Evolutionary conservation across 2,888 invertebrate genomes (phyloP).

Genomic region (Nomada lathburiana): DNA sequence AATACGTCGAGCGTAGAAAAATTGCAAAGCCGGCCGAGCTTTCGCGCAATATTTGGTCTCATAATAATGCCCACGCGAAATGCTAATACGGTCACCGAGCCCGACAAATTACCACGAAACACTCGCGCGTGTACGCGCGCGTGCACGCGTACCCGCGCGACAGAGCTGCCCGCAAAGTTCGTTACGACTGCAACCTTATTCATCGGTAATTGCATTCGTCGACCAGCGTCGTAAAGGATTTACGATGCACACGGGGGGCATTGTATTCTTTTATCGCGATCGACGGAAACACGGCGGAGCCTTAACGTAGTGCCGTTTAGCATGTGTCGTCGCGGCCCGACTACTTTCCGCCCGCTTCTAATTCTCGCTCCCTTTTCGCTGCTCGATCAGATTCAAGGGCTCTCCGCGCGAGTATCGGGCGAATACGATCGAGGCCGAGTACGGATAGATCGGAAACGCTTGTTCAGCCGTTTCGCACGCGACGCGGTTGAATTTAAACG

Average conservation of each 20-base stretch:
- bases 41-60: too few relatives aligned
- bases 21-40: too few relatives aligned
- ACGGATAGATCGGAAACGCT: slow-evolving; percentile 8
- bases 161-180: slow-evolving; percentile 4
- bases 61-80: too few relatives aligned
- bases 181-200: slow-evolving; percentile 13
- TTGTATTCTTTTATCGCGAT: slow-evolving; percentile 29
- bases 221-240: slow-evolving; percentile 4
- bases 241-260: slow-evolving; percentile 20
- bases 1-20: too few relatives aligned
- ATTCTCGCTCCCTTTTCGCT: neutral
- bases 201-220: slow-evolving; percentile 26
- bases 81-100: too few relatives aligned
- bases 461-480: neutral
- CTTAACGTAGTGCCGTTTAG: slow-evolving; percentile 23
- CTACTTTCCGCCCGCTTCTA: neutral
- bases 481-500: slow-evolving; percentile 19
- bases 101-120: neutral
- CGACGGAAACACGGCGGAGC: slow-evolving; percentile 20
- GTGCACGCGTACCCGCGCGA: neutral
- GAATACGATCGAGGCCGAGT: neutral
- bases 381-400: neutral
- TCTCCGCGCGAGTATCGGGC: neutral
- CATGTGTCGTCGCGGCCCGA: neutral
- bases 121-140: too few relatives aligned